Base-by-base conservation (phyloP, 2,888 invertebrate genomes). In the Psylliodes chrysocephalus region DNA sequence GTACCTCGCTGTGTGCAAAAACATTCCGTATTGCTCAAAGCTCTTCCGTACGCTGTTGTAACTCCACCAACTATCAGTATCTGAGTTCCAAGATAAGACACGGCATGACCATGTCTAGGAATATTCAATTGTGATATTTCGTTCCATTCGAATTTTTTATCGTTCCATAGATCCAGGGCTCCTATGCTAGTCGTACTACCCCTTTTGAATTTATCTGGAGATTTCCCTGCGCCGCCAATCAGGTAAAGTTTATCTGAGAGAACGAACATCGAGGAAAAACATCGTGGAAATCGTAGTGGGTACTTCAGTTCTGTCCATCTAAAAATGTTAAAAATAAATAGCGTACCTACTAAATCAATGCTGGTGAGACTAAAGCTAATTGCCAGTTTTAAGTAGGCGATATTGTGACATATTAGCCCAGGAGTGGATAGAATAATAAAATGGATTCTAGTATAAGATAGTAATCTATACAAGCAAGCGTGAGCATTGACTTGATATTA, bases 51-150 rank as follows among this genome's bases (percentile, higher is more conserved):
- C 63, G 86, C 84, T 0, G 89, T 89, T 1, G 88, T 89, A 6
- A 89, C 86, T 19, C 90, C 90, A 47, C 89, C 90, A 56, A 89
- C 86, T 46, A 90, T 86, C 61, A 90, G 81, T 68, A 90, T 85
- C 72, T 88, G 88, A 0, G 86, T 86, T 75, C 89, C 89, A 52
- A 90, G 84, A 68, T 87, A 88, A 0, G 87, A 88, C 1, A 88
- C 84, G 1, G 88, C 85, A 72, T 90, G 90, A 0, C 89, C 89
- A 75, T 90, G 90, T 40, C 90, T 82, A 0, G 90, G 87, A 70
- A 88, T 87, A 8, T 86, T 85, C 85, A 90, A 86, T 73, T 88
- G 86, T 0, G 88, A 85, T 65, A 86, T 84, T 54, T 82, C 83
- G 62, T 82, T 84, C 90, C 90, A 90, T 63, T 81, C 78, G 33